A percentile compares a stretch with the other conserved stretches of the same genome.
Evolutionary conservation across 1,140 invertebrate genomes (phyloP).

Genomic region (Globodera ellingtonae): DNA sequence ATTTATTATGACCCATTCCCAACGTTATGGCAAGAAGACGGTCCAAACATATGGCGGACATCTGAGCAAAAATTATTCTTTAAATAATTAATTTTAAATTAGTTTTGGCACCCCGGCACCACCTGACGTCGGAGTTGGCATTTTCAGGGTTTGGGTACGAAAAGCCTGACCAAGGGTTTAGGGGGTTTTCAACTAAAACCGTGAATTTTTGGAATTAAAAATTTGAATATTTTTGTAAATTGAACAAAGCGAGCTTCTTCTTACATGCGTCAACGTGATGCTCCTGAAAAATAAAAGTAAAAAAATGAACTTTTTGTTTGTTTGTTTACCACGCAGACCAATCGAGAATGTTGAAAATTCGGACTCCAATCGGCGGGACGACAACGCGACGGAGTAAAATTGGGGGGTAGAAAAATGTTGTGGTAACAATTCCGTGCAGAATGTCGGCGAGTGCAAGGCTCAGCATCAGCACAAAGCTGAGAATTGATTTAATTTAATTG

Average conservation of each 20-base stretch:
- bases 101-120: no score
- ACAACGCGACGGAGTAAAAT: conserved; percentile 53
- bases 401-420: conserved; percentile 64
- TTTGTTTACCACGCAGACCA: conserved; percentile 60
- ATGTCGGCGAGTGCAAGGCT: conserved; percentile 62
- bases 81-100: neutral
- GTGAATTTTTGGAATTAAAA: neutral
- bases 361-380: conserved; percentile 51
- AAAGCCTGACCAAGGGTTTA: no score
- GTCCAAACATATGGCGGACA: conserved; percentile 64
- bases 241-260: neutral
- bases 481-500: no score
- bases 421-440: conserved; percentile 57
- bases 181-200: no score
- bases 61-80: conserved; percentile 40
- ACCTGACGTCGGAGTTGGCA: neutral
- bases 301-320: neutral
- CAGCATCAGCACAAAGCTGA: conserved; percentile 63
- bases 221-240: neutral
- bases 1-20: neutral
- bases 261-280: conserved; percentile 60
- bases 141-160: neutral
- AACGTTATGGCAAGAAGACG: conserved; percentile 60
- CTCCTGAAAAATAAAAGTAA: neutral
- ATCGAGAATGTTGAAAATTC: conserved; percentile 63